Conservation (phyloP, 2,888 invertebrate genomes). For the Amitus sp. region DNA sequence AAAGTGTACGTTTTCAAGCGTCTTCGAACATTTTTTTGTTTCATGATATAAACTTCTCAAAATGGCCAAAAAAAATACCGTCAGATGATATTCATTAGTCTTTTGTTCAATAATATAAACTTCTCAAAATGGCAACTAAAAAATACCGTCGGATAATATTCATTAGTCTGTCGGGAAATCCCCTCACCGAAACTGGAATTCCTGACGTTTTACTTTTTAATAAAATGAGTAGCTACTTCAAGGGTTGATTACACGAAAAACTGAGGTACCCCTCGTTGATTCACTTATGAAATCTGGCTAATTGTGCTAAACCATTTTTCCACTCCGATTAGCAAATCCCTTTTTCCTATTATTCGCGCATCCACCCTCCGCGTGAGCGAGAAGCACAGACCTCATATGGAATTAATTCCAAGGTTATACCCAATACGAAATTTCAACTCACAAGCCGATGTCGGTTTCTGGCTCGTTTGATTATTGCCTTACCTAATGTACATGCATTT, state of each 20-base stretch:
- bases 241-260: conserved; percentile 25
- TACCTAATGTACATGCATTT: no score
- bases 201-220: conserved; percentile 7
- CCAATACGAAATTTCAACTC: not conserved
- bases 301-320: conserved; percentile 52
- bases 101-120: no score
- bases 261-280: conserved; percentile 37
- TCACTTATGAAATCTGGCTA: conserved; percentile 56
- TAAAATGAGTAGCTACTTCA: conserved; percentile 14
- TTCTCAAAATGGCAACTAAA: no score
- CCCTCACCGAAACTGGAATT: not conserved
- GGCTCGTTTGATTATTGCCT: not conserved
- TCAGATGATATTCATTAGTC: no score
- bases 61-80: no score
- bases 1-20: no score
- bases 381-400: conserved; percentile 5
- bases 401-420: conserved; percentile 1
- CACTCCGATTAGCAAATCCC: conserved; percentile 32
- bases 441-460: not conserved
- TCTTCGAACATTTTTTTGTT: no score
- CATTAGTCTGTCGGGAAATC: no score
- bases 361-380: conserved; percentile 11
- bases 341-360: conserved; percentile 22
- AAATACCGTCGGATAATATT: no score
- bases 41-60: no score